Evolutionary conservation across 2,888 invertebrate genomes (phyloP).

Genomic region (Cephus sareptanus): DNA sequence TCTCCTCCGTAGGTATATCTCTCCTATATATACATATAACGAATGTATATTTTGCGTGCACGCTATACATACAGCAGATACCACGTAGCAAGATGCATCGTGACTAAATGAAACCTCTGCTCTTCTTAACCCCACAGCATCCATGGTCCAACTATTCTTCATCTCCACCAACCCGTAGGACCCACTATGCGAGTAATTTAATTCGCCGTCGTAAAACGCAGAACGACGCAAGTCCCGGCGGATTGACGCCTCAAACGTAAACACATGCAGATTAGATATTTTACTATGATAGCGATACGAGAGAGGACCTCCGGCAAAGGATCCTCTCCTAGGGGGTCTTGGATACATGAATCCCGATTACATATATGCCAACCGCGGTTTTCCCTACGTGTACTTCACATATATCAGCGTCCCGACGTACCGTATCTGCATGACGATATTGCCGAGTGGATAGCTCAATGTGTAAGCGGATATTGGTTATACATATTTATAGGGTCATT

Average conservation of each 20-base stretch:
- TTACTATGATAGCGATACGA: slow-evolving; percentile 43
- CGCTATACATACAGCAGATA: background rate
- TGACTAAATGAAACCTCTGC: background rate
- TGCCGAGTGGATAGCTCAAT: slow-evolving; percentile 46
- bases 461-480: slow-evolving; percentile 56
- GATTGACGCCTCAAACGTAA: slow-evolving; percentile 54
- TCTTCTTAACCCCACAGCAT: background rate
- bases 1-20: background rate
- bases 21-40: background rate
- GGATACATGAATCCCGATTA: slow-evolving; percentile 27
- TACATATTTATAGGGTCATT: slow-evolving; percentile 53
- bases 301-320: slow-evolving; percentile 41
- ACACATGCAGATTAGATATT: slow-evolving; percentile 58
- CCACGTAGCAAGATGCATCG: background rate
- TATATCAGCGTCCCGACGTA: slow-evolving; percentile 14
- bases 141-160: background rate
- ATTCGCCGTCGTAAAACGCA: slow-evolving; percentile 35
- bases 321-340: slow-evolving; percentile 30
- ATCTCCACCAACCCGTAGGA: background rate
- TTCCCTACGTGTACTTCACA: slow-evolving; percentile 7
- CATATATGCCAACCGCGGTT: slow-evolving; percentile 6
- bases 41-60: background rate
- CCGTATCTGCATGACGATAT: slow-evolving; percentile 49
- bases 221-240: slow-evolving; percentile 19
- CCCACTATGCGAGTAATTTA: slow-evolving; percentile 25